A percentile compares a stretch with the other conserved stretches of the same genome.
These are phyloP conservation scores for Smittia aterrima DNA, from an alignment of 2,888 invertebrate species.

Conservation along the genomic window DNA sequence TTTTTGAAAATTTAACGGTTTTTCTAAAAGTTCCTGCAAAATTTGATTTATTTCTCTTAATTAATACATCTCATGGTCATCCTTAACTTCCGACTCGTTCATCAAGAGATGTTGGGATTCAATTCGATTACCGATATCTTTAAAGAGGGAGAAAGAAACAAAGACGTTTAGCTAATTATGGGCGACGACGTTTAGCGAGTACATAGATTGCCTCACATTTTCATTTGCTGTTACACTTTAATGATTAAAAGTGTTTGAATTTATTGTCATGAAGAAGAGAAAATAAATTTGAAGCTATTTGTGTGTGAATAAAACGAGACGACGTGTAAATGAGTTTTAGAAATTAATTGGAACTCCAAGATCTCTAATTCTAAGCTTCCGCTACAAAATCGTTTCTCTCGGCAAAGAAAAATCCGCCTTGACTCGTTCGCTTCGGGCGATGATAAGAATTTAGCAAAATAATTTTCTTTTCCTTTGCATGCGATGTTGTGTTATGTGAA, in stretches of 20 bases:
- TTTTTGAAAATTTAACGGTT: no score
- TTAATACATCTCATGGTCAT: no score
- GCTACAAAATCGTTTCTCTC: not conserved
- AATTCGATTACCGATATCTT: not conserved
- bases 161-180: not conserved
- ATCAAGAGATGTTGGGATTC: not conserved
- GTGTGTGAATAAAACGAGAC: not conserved
- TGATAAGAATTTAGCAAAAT: not conserved
- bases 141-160: not conserved
- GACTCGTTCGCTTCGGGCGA: not conserved
- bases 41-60: no score
- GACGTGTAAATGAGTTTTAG: not conserved
- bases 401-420: no score
- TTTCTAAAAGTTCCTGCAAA: no score
- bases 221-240: not conserved
- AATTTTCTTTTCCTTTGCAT: not conserved
- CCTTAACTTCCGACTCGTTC: no score
- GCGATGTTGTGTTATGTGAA: not conserved
- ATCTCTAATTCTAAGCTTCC: not conserved
- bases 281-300: no score
- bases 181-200: not conserved
- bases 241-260: not conserved
- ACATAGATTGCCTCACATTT: not conserved
- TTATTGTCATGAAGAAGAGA: not conserved
- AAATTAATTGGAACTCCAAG: not conserved